Base-by-base conservation (phyloP, 2,113 vertebrate genomes). In the Brevimyrus niger region DNA sequence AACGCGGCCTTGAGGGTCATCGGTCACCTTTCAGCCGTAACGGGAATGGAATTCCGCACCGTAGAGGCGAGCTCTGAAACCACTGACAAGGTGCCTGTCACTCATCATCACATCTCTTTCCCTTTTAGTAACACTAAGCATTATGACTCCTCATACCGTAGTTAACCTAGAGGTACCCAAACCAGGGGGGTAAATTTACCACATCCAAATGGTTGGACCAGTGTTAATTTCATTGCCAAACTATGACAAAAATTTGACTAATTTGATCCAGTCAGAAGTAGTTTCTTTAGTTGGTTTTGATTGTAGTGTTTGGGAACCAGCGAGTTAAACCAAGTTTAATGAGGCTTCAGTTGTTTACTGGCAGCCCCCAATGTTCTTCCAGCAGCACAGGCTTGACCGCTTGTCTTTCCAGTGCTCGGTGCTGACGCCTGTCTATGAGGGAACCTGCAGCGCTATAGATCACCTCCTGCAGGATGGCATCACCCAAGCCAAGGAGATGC, bases 1-100 rank as follows among this genome's bases (percentile, higher is more conserved):
- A 95, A 95, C 42, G 94, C 93, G 21, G 94, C 94, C 0, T 88
- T 96, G 86, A 94, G 94, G 15, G 88, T 90, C 1, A 90, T 96
- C 27, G 95, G 96, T 87, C 95, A 96, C 89, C 92, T 98, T 91
- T 96, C 95, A 4, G 94, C 93, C 19, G 90, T 98, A 88, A 96
- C 94, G 0, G 96, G 95, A 88, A 93, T 91, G 87, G 92, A 89
- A 51, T 91, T 98, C 48, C 95, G 93, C 87, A 88, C 95, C 87
- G n/a, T 91, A 88, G 94, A 92, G 90, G 86, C 80, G 91, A 94
- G 90, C 91, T 91, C 89, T 90, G 88, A 90, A 85, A 73, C 76
- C 86, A 86, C 92, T n/a, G 93, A 92, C 50, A 93, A 93, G 92
- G 95, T 95, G 53, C 88, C 89, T 91, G 86, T 2, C 5, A 50